phyloP scores from a whole-genome alignment of 1,140 invertebrate genomes.

The Brachionus rubens region DNA sequence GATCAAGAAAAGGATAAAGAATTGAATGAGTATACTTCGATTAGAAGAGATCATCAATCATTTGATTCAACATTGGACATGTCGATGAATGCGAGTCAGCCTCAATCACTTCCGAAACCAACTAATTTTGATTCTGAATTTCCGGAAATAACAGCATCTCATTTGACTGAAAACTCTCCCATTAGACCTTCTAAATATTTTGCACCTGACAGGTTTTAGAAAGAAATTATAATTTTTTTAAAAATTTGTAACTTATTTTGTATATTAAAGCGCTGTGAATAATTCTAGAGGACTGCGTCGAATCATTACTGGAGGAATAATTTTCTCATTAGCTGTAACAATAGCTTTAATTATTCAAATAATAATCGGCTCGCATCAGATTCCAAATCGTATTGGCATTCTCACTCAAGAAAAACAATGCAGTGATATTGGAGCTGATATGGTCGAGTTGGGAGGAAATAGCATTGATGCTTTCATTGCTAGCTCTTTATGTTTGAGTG shows the following conservation, averaged over 20 bases:
- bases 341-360: constrained; percentile 44
- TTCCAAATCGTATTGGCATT: constrained; percentile 33
- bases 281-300: constrained; percentile 5
- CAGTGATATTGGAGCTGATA: constrained; percentile 38
- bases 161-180: constrained; percentile 21
- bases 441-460: constrained; percentile 23
- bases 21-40: not conserved
- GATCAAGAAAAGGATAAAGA: not conserved
- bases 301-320: constrained; percentile 23
- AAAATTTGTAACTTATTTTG: not conserved
- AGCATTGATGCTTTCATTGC: constrained; percentile 40
- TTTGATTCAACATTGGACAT: constrained; percentile 7
- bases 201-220: constrained; percentile 21
- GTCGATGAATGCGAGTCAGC: not conserved
- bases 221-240: not conserved
- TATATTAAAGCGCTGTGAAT: not conserved
- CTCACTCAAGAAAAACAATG: constrained; percentile 39
- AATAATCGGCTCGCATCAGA: constrained; percentile 10
- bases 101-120: not conserved
- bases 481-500: constrained; percentile 26
- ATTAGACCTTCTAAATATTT: constrained; percentile 44
- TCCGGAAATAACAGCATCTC: not conserved
- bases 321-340: constrained; percentile 18
- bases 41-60: constrained; percentile 3
- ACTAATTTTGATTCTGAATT: constrained; percentile 1